Base-by-base conservation (phyloP, 2,888 invertebrate species). In the Rhaphigaster nebulosa region DNA sequence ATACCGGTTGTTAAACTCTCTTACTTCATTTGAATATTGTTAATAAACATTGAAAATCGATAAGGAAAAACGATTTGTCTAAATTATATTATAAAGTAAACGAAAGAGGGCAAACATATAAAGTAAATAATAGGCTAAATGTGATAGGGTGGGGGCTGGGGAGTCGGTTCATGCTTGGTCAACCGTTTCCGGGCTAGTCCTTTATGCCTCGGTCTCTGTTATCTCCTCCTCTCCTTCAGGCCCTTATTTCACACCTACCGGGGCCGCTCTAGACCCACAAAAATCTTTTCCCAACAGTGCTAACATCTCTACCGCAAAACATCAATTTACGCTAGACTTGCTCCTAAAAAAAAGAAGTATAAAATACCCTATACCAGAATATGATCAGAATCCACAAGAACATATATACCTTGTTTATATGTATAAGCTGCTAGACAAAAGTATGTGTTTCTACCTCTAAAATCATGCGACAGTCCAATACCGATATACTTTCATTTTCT, bases 81-180 rank as follows among this genome's bases (percentile, higher is more conserved):
- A 65, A 65, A 80, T 80, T 80, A 80, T 41, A 41, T 41, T 80
- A 80, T 80, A 41, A 80, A 80, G 38, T 80, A 80, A 80, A 80
- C 41, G 41, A 80, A 80, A 80, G 80, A 41, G 80, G 80, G 80
- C 80, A 88, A 88, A 88, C 56, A 88, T 54, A 88, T 88, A 88
- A 38, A 88, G 56, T 88, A 54, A 56, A 56, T 52, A 56, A 56
- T 56, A 54, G 54, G 52, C 38, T 52, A 56, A 56, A 56, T 88
- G 80, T 80, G 80, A 80, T 80, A 80, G 38, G 80, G 80, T 12
- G 80, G 80, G 80, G 87, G 50, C 54, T 15, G 29, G 12, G 38
- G 29, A 88, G 88, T 54, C 38, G 88, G 56, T 88, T 88, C 88
- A 88, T 88, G 88, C 88, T 88, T 88, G 88, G 54, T 88, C 88